Conservation (phyloP, 2,797 vertebrate species). For the Manis crassicaudata region DNA sequence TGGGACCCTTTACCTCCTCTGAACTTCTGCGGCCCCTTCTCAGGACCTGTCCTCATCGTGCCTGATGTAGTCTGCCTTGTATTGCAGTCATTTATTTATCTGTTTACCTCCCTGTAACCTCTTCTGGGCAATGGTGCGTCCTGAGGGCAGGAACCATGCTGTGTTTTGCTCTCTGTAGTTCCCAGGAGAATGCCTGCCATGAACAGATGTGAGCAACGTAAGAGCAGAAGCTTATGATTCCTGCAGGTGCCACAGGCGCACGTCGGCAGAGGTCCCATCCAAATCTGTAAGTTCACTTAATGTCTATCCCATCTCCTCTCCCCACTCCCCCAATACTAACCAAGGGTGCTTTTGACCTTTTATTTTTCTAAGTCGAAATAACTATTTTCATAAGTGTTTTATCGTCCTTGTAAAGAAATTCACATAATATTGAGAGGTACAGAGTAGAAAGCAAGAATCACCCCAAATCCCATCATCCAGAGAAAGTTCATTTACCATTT, state of each 20-base stretch:
- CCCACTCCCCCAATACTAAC: not conserved
- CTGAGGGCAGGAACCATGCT: not conserved
- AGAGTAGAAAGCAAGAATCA: slow-evolving; percentile 5
- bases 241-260: accelerated
- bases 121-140: not conserved
- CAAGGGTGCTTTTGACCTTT: not conserved
- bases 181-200: not conserved
- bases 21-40: not conserved
- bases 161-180: not conserved
- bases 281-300: not conserved
- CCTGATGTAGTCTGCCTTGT: accelerated
- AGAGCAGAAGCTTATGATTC: not conserved
- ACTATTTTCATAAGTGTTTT: not conserved
- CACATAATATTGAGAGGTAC: not conserved
- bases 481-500: not conserved
- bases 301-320: accelerated
- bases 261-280: accelerated
- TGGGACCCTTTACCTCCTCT: not conserved
- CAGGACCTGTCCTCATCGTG: not conserved
- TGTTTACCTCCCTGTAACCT: not conserved
- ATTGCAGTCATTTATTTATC: not conserved
- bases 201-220: not conserved
- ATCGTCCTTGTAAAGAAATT: not conserved
- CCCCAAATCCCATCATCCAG: not conserved
- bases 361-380: not conserved